A percentile compares a stretch with the other conserved stretches of the same genome.
These are phyloP conservation scores for Carcina quercana DNA, from an alignment of 2,888 invertebrate species.

Conservation along the genomic window DNA sequence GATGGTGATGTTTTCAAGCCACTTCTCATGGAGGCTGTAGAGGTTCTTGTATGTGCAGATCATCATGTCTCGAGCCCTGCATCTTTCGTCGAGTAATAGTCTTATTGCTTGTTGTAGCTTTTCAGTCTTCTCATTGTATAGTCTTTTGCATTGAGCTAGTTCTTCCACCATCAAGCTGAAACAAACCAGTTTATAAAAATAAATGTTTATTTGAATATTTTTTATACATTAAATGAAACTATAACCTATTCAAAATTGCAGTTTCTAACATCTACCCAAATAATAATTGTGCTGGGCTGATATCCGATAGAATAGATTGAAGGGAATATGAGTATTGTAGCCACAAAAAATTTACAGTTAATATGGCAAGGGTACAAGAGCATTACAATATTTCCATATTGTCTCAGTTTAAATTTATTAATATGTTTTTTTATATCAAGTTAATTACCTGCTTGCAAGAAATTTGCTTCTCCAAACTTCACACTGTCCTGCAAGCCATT, in stretches of 20 bases:
- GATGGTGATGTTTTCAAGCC: conserved; percentile 59
- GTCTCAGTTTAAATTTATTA: no score
- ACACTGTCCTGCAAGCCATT: conserved; percentile 94
- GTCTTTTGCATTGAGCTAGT: conserved; percentile 89
- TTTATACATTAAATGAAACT: no score
- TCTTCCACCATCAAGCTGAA: conserved; percentile 94
- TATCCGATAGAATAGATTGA: no score
- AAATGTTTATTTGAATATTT: no score
- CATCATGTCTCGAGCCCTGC: conserved; percentile 76
- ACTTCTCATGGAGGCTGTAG: conserved; percentile 61
- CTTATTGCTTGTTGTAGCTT: conserved; percentile 81
- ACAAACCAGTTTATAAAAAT: conserved; percentile 19
- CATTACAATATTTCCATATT: no score
- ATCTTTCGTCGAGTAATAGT: conserved; percentile 80
- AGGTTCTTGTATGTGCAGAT: conserved; percentile 78
- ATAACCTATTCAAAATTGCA: no score
- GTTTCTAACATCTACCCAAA: no score
- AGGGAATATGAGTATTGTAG: no score
- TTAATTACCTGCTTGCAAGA: conserved; percentile 92
- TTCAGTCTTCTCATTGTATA: conserved; percentile 80
- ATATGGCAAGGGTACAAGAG: no score
- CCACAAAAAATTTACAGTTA: no score
- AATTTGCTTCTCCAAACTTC: conserved; percentile 98
- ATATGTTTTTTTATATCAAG: no score
- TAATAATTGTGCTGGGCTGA: no score